A percentile compares a stretch with the other conserved stretches of the same genome.
Conservation (phyloP, 2,797 vertebrate genomes). For the Manis pentadactyla region DNA sequence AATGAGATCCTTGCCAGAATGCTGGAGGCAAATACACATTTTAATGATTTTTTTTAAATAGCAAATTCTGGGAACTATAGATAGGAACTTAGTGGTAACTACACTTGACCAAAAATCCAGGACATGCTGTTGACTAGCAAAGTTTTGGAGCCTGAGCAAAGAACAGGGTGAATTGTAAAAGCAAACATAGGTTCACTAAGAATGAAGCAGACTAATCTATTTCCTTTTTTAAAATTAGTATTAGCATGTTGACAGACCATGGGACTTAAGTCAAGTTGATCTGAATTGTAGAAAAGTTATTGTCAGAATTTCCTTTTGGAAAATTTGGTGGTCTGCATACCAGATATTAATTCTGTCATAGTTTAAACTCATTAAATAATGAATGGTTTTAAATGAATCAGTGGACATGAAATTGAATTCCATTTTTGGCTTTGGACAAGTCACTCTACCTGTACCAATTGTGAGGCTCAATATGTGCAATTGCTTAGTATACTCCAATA, state of each 20-base stretch:
- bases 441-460: neutral
- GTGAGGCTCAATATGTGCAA: neutral
- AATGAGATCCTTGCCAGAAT: conserved; percentile 59
- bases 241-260: neutral
- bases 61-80: conserved; percentile 71
- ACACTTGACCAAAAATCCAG: conserved; percentile 59
- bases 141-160: conserved; percentile 42
- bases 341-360: neutral
- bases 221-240: neutral
- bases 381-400: neutral
- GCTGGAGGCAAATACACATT: conserved; percentile 74
- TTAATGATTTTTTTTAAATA: conserved; percentile 62
- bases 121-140: conserved; percentile 12
- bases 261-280: neutral
- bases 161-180: conserved; percentile 32
- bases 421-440: neutral
- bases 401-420: neutral
- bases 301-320: neutral
- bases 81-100: conserved; percentile 69
- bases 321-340: neutral
- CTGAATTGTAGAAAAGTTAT: conserved; percentile 39
- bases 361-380: neutral
- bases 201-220: neutral
- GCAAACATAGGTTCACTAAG: neutral
- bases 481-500: neutral